Evolutionary conservation across 92 coral and sea anemone genomes (phyloP), one percentile per base, ranked within the genome.

Genomic region (Anthopleura xanthogrammica): DNA sequence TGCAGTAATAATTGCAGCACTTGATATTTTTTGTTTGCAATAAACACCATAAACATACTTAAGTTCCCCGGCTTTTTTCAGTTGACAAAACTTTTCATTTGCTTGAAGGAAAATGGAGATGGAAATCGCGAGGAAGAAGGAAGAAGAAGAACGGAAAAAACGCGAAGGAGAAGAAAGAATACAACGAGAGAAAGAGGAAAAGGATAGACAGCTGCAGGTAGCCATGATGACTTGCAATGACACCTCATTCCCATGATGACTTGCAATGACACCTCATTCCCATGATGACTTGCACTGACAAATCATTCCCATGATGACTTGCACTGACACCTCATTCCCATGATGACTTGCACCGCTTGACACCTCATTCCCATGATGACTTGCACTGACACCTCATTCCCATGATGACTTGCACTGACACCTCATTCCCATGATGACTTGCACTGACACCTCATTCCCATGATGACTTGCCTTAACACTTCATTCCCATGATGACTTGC

Each of bases 111-210:
- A 91, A 89, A 79, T 90, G 78, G 94, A 94, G 87, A 97, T 97
- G 87, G 99, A 97, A 64, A 91, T 88, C 8, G 85, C 91, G 43
- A 89, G 99, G 50, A 90, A 83, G 73, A 88, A 81, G 65, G 98
- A 92, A 81, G 99, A 94, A 71, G 98, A 94, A 86, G 93, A 91
- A 76, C 82, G 89, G n/a, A 85, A 86, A 52, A 82, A 83, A 64
- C 85, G 85, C 13, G 95, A 93, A 79, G 98, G 89, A 87, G 99
- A 97, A 78, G 99, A 97, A 79, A 85, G 95, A 75, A 94, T 77
- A 78, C 86, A 88, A 70, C 86, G 98, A 57, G 99, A 97, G 77
- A 87, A 90, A 19, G 99, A 97, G 70, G 98, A 97, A 75, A 94
- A 93, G 12, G 95, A 97, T 77, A 93, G 95, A 70, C 89, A 91